phyloP scores from a whole-genome alignment of 2,888 invertebrate species.

The Halocaridina rubra region DNA sequence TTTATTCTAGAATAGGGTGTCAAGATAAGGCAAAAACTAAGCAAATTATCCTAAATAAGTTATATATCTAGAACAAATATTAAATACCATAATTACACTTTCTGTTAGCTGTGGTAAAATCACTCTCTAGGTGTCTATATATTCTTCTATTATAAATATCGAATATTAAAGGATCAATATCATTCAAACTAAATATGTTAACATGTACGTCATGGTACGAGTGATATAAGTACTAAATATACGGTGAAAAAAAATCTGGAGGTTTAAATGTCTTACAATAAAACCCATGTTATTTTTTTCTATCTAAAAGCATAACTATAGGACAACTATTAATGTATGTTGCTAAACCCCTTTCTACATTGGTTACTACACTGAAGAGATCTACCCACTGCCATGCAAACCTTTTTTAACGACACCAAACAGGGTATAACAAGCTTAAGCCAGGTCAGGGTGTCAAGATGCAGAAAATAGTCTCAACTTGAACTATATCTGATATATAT shows the following conservation, averaged over 20 bases:
- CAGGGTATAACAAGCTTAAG: conserved; percentile 52
- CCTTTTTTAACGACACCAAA: conserved; percentile 49
- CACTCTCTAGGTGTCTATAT: neutral
- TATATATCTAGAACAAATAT: too few relatives aligned
- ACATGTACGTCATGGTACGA: too few relatives aligned
- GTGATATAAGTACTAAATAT: too few relatives aligned
- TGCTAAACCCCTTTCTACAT: too few relatives aligned
- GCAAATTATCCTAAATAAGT: too few relatives aligned
- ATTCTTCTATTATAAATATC: neutral
- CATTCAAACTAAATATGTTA: too few relatives aligned
- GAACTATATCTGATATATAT: neutral
- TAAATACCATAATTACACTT: too few relatives aligned
- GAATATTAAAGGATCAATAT: neutral
- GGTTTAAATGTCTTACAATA: neutral
- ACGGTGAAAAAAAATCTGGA: too few relatives aligned
- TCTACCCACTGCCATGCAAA: conserved; percentile 40
- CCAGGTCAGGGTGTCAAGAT: conserved; percentile 47
- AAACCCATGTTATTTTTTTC: neutral
- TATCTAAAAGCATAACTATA: conserved; percentile 19
- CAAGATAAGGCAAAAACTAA: too few relatives aligned
- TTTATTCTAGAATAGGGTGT: too few relatives aligned
- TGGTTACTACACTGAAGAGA: too few relatives aligned
- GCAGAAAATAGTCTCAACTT: conserved; percentile 26
- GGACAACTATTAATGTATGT: too few relatives aligned
- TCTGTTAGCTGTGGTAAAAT: conserved; percentile 17